A percentile compares a stretch with the other conserved stretches of the same genome.
These are phyloP conservation scores for Macaca nemestrina DNA, from an alignment of 2,113 vertebrate genomes.

Conservation along the genomic window DNA sequence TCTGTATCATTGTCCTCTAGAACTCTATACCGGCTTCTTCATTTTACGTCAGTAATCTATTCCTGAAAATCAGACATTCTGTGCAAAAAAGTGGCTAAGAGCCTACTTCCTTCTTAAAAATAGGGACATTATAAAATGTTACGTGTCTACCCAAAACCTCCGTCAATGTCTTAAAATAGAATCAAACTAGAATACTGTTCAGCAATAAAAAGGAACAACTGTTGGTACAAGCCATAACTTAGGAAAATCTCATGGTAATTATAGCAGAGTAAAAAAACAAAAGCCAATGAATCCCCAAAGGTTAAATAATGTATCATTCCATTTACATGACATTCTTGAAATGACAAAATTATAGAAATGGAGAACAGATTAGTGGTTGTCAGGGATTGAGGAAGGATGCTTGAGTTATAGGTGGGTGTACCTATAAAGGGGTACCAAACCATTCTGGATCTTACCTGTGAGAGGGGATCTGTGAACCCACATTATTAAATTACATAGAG, in stretches of 20 bases:
- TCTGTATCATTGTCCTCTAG: not conserved
- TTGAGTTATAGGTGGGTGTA: not conserved
- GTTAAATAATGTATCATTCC: not conserved
- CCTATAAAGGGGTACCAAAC: not conserved
- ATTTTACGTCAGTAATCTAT: not conserved
- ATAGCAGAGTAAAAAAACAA: not conserved
- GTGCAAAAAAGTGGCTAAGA: not conserved
- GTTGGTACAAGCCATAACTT: not conserved
- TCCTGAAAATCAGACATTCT: not conserved
- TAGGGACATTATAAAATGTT: not conserved
- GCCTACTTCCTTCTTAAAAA: not conserved
- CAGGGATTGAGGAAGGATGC: not conserved
- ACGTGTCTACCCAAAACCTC: not conserved
- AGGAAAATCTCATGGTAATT: not conserved
- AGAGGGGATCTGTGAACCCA: not conserved
- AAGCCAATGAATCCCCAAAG: not conserved
- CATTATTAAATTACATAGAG: not conserved
- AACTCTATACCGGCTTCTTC: not conserved
- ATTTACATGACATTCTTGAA: not conserved
- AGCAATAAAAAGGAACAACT: not conserved
- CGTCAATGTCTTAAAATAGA: not conserved
- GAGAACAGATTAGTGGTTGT: not conserved
- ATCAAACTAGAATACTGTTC: not conserved
- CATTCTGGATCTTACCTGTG: not conserved
- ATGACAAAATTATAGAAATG: not conserved